Percentiles rank a stretch among this genome's conserved stretches.
Conservation (phyloP, 2,113 vertebrate species). For the Excalfactoria chinensis region DNA sequence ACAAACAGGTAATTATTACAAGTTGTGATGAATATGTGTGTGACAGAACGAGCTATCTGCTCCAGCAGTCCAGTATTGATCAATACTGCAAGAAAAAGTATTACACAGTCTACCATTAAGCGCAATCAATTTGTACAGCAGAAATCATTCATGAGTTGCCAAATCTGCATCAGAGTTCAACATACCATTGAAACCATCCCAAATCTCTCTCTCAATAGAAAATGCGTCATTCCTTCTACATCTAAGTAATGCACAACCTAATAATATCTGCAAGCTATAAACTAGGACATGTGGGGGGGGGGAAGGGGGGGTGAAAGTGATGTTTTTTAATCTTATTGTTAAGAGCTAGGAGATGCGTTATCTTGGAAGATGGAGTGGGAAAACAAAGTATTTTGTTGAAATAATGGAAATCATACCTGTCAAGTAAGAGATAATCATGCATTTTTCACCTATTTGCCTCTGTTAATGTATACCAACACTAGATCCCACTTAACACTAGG, state of each 20-base stretch:
- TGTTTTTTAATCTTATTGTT: constrained; percentile 19
- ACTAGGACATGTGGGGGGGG: neutral
- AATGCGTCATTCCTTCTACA: neutral
- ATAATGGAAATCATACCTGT: neutral
- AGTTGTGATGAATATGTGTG: neutral
- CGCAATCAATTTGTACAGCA: neutral
- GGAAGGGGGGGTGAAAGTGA: neutral
- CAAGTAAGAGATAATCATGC: neutral
- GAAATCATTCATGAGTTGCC: neutral
- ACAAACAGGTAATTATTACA: neutral
- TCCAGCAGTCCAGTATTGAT: neutral
- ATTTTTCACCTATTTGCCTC: constrained; percentile 14
- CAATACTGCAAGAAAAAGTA: neutral
- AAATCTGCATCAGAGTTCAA: neutral
- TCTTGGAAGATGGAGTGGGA: neutral
- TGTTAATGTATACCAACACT: neutral
- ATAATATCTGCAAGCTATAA: constrained; percentile 27
- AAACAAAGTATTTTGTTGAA: constrained; percentile 43
- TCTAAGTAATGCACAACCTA: neutral
- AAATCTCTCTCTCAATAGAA: constrained; percentile 5
- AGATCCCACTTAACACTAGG: neutral
- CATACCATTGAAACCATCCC: neutral
- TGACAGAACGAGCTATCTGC: neutral
- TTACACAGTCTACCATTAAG: neutral
- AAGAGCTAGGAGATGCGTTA: neutral